Conservation (phyloP, 2,888 invertebrate genomes). For the Saturnia japonica region DNA sequence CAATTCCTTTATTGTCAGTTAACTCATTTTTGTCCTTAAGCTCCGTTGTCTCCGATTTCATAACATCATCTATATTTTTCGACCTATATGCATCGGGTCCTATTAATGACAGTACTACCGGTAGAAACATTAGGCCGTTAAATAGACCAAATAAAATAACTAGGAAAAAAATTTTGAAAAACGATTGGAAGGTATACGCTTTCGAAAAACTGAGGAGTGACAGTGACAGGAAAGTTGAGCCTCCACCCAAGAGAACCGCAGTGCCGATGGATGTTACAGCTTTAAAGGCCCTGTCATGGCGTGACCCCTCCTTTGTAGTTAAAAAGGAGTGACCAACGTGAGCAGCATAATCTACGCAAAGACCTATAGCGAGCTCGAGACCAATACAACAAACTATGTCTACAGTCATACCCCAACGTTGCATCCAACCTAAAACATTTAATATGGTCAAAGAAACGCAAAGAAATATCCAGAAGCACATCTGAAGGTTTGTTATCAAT, state of each 20-base stretch:
- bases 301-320: constrained; percentile 78
- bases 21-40: constrained; percentile 57
- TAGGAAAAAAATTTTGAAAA: constrained; percentile 88
- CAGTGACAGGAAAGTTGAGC: constrained; percentile 88
- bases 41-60: constrained; percentile 57
- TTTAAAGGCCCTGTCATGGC: constrained; percentile 81
- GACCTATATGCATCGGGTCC: constrained; percentile 83
- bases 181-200: constrained; percentile 89
- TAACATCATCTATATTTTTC: constrained; percentile 40
- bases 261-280: constrained; percentile 88
- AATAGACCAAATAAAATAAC: constrained; percentile 90
- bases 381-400: constrained; percentile 92
- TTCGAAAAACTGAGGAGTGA: constrained; percentile 86
- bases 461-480: constrained; percentile 89
- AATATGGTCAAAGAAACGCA: constrained; percentile 88
- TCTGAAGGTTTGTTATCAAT: constrained; percentile 88
- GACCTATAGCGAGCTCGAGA: constrained; percentile 89
- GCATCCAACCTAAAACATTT: constrained; percentile 89
- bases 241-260: constrained; percentile 89
- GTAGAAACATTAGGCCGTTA: constrained; percentile 88
- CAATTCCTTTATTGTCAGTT: constrained; percentile 37
- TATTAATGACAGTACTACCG: constrained; percentile 87
- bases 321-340: constrained; percentile 92
- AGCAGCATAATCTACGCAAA: constrained; percentile 92
- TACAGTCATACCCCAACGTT: constrained; percentile 90